Base-by-base conservation (phyloP, 2,797 vertebrate genomes). In the Dendrocincla tyrannina region DNA sequence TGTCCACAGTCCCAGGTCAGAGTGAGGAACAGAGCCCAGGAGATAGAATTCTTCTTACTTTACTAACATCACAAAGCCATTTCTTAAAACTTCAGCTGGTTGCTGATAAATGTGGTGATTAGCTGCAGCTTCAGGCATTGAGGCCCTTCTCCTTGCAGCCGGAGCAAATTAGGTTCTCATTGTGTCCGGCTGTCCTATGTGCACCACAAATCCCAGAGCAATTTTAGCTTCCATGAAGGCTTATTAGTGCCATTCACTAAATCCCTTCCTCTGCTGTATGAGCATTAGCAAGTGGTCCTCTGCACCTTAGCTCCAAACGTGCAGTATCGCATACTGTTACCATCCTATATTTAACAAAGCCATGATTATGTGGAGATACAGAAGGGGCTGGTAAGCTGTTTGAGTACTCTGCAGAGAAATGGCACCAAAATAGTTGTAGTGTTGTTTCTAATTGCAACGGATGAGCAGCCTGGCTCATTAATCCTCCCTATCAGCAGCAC, bases 391-490 rank as follows among this genome's bases (percentile, higher is more conserved):
- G 97, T 97, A 95, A 93, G 94, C 96, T 91, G 91, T 97, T 98
- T 96, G 98, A 98, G 98, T 97, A 98, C 98, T 95, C 93, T 93
- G 98, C 97, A 97, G 98, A 97, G 98, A 99, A 98, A 98, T 98
- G 98, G 96, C 97, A 97, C 97, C 97, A 95, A 97, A 99, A 99
- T 98, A 99, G 98, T 98, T 94, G 91, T 96, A 96, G 97, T 91
- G 98, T 98, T 98, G 98, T 98, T 99, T 98, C 98, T 98, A 98
- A 99, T 99, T 99, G 98, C 97, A 97, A 98, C 70, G 86, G 98
- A 98, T 98, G 98, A 99, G 98, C 97, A 98, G 98, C 97, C 98
- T 77, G 95, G 96, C 98, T 98, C 98, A 98, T 99, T 99, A 99
- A 99, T 99, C 98, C 98, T 98, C 93, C 97, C 98, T 98, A 99